Percentiles rank a stretch among this genome's conserved stretches.
Conservation (phyloP, 2,113 vertebrate genomes). For the Phylloscopus trochiloides region DNA sequence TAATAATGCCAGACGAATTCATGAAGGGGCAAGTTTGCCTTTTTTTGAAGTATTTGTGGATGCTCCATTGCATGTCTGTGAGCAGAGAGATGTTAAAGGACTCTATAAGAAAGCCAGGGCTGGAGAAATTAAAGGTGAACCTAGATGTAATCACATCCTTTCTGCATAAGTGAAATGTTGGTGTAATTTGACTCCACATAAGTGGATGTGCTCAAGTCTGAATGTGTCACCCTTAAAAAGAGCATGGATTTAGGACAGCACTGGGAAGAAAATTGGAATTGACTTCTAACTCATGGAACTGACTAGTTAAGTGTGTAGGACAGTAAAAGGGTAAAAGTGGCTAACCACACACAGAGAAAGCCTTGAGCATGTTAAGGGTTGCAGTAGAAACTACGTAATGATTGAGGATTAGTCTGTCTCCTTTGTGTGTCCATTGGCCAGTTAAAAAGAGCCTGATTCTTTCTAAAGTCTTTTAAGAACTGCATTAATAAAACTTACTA, state of each 20-base stretch:
- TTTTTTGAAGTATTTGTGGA: conserved; percentile 99
- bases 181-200: fast-evolving
- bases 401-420: not conserved
- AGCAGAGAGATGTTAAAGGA: conserved; percentile 95
- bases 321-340: not conserved
- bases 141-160: not conserved
- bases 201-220: not conserved
- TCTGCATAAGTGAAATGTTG: not conserved
- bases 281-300: not conserved
- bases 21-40: conserved; percentile 90
- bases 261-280: not conserved
- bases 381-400: fast-evolving
- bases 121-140: conserved; percentile 93
- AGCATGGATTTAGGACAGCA: not conserved
- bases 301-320: not conserved
- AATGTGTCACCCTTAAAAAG: not conserved
- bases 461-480: not conserved
- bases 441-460: not conserved
- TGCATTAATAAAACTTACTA: not conserved
- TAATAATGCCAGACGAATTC: conserved; percentile 91
- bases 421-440: not conserved
- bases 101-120: conserved; percentile 96
- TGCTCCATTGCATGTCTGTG: conserved; percentile 93
- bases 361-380: not conserved
- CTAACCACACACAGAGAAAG: not conserved